Conservation (phyloP, 1,140 invertebrate genomes). For the Atta texana region DNA sequence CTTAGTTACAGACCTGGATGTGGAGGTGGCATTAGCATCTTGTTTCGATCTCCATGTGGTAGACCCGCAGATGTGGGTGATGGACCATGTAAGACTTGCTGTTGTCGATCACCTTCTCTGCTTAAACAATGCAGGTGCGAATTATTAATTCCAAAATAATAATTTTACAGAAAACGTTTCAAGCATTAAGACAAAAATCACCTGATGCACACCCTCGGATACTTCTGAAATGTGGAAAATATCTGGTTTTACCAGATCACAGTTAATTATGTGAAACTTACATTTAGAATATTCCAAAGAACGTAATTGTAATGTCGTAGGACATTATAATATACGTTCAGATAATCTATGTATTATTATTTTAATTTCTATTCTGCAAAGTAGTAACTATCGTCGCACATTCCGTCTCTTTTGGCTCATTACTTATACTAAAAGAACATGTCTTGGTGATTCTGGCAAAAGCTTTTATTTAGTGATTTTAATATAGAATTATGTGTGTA, state of each 20-base stretch:
- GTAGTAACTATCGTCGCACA: constrained; percentile 45
- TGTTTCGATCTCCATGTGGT: constrained; percentile 83
- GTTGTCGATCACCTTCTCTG: constrained; percentile 85
- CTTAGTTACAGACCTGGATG: constrained; percentile 86
- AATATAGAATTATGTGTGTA: constrained; percentile 37
- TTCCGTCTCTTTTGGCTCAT: constrained; percentile 57
- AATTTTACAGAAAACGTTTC: constrained; percentile 68
- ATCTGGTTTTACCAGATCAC: constrained; percentile 66
- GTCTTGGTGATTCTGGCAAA: constrained; percentile 58
- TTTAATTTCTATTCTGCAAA: constrained; percentile 57
- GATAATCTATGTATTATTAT: constrained; percentile 45
- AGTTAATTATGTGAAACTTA: constrained; percentile 71
- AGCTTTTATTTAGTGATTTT: constrained; percentile 52
- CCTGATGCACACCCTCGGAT: constrained; percentile 76
- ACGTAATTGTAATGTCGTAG: constrained; percentile 53
- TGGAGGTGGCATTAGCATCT: constrained; percentile 85
- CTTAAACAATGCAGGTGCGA: constrained; percentile 85
- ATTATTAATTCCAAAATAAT: constrained; percentile 77
- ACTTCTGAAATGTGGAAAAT: constrained; percentile 81
- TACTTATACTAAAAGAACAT: constrained; percentile 44
- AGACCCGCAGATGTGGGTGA: constrained; percentile 78
- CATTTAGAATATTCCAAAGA: constrained; percentile 55
- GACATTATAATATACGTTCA: constrained; percentile 56
- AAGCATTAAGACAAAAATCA: constrained; percentile 75
- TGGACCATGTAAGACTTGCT: constrained; percentile 82